A percentile compares a stretch with the other conserved stretches of the same genome.
Conservation (phyloP, 2,797 vertebrate genomes). For the Gallinago solitaria region DNA sequence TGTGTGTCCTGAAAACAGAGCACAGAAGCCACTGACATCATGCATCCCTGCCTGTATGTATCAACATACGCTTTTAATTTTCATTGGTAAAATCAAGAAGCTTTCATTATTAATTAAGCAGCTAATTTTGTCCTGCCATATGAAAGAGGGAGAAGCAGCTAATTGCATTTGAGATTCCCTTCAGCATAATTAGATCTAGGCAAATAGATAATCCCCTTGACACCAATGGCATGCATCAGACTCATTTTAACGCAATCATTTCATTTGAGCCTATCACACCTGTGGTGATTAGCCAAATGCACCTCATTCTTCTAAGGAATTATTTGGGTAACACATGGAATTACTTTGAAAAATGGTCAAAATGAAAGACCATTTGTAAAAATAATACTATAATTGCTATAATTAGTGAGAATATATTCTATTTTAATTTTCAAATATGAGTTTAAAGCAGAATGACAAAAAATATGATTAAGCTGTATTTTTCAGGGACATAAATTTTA, state of each 20-base stretch:
- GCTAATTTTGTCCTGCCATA: conserved; percentile 11
- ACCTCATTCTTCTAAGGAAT: neutral
- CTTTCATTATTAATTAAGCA: conserved; percentile 25
- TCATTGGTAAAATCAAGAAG: neutral
- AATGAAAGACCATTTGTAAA: neutral
- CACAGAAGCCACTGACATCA: rapidly evolving
- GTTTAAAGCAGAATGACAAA: neutral
- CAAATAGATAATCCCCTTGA: conserved; percentile 51
- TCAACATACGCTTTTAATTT: neutral
- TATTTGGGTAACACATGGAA: neutral
- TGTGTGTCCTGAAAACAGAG: neutral
- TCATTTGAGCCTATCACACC: conserved; percentile 26
- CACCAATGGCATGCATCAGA: neutral
- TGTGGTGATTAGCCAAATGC: conserved; percentile 21
- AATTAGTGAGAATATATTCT: neutral
- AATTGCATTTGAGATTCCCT: conserved; percentile 36
- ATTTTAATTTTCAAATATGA: neutral
- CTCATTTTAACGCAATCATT: conserved; percentile 5
- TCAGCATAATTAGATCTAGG: conserved; percentile 46
- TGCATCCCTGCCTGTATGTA: neutral
- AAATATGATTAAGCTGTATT: neutral
- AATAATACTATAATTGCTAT: neutral
- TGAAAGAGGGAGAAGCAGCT: neutral
- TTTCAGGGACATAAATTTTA: neutral
- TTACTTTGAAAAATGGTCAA: conserved; percentile 11